Evolutionary conservation across 2,113 vertebrate genomes (phyloP), one percentile per base, ranked within the genome.

Genomic region (Pyxicephalus adspersus): DNA sequence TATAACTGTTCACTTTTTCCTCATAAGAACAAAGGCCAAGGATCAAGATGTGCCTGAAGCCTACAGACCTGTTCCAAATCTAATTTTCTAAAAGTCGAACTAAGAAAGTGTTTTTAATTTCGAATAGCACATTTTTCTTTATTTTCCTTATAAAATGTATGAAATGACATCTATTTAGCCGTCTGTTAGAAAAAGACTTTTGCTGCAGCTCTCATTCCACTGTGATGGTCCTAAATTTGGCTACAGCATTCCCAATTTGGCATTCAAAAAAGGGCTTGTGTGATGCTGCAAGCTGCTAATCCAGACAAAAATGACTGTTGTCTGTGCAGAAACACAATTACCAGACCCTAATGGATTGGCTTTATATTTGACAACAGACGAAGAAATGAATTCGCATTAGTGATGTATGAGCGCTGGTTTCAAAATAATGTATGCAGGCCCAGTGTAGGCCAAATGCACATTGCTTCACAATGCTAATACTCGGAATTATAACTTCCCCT

Each of bases 311-410:
- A 78, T 77, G 61, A 77, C 50, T 67, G 64, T 66, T 25, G 64
- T 78, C 76, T 74, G 64, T 58, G 63, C 66, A 52, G 63, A 67
- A 78, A 57, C 64, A 34, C 63, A 78, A 66, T 66, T 78, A 78
- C 76, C 63, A 55, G 51, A 57, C 64, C 51, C 64, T 57, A 78
- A 66, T 66, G 64, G 31, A 57, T 78, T 67, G 28, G 64, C 4
- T 20, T 55, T 38, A 34, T 57, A 78, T 16, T 66, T 52, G 18
- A 31, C 38, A 20, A 57, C 29, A 38, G 51, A 28, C 22, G 45
- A 74, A 74, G 52, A 52, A 64, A 77, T 23, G 16, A 51, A 65
- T 77, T 55, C 51, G 54, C 73, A 76, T 50, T 38, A 63, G 57
- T 50, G 31, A 63, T 61, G 34, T 76, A 76, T n/a, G 34, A 76